Conservation (phyloP, 1,140 invertebrate species). For the Leptopilina boulardi region DNA sequence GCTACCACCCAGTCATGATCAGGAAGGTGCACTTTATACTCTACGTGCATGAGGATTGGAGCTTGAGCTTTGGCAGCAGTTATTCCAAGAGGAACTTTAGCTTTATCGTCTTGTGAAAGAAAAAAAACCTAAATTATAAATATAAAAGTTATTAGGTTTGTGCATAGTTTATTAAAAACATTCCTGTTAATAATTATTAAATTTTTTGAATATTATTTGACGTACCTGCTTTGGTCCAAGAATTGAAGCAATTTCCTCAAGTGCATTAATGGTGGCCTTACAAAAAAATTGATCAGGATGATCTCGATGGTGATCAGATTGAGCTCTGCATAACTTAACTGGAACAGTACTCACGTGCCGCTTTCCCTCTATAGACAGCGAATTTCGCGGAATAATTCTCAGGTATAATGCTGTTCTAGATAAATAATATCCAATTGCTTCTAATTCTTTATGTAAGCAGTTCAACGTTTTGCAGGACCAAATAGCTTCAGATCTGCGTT, state of each 20-base stretch:
- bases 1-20: constrained; percentile 74
- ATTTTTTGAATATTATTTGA: too few relatives aligned
- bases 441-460: too few relatives aligned
- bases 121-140: constrained; percentile 18
- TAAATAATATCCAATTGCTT: neutral
- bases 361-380: neutral
- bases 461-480: neutral
- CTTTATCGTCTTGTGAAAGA: constrained; percentile 58
- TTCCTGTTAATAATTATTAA: too few relatives aligned
- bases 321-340: neutral
- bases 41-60: constrained; percentile 64
- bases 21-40: constrained; percentile 68
- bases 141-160: neutral
- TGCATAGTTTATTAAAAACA: neutral
- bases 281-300: neutral
- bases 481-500: neutral
- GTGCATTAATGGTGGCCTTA: constrained; percentile 15
- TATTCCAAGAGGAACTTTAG: constrained; percentile 69
- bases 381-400: neutral
- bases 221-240: constrained; percentile 43
- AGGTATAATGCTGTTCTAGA: neutral
- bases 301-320: neutral
- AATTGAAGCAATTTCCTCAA: constrained; percentile 44
- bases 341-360: neutral
- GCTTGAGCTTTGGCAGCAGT: constrained; percentile 70